Evolutionary conservation across 2,888 invertebrate genomes (phyloP).

Genomic region (Gisinianus flammeolus): DNA sequence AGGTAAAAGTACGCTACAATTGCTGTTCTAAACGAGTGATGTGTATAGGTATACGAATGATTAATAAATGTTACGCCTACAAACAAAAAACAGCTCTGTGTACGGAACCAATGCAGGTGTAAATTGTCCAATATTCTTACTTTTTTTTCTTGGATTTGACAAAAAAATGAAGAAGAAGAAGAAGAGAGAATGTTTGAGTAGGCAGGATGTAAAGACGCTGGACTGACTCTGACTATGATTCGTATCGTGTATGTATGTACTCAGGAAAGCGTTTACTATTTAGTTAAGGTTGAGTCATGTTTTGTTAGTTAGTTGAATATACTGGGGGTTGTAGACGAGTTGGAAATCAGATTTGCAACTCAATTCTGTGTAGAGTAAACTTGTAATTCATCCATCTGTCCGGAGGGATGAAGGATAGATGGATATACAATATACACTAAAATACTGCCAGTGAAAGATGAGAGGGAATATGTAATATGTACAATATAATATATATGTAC

Average conservation of each 20-base stretch:
- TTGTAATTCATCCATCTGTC: conserved; percentile 1
- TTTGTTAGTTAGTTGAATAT: background rate
- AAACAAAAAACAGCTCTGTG: background rate
- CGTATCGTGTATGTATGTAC: background rate
- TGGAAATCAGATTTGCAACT: background rate
- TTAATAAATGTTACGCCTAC: conserved; percentile 12
- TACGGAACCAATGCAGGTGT: conserved; percentile 26
- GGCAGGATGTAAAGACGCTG: conserved; percentile 1
- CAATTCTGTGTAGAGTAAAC: conserved; percentile 6
- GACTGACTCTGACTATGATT: background rate
- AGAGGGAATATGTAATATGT: background rate
- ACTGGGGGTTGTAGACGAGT: background rate
- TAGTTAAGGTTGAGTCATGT: conserved; percentile 8
- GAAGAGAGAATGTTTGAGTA: no score
- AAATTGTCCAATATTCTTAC: conserved; percentile 19
- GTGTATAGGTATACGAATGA: background rate
- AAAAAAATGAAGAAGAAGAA: background rate
- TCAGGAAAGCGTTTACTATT: background rate
- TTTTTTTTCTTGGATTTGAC: background rate
- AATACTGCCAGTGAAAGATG: background rate
- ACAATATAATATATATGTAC: background rate
- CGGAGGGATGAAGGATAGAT: conserved; percentile 9
- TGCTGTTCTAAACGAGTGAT: background rate
- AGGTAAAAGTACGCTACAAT: no score
- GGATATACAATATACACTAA: background rate